Evolutionary conservation across 2,888 invertebrate genomes (phyloP).

Genomic region (Craniophora ligustri): DNA sequence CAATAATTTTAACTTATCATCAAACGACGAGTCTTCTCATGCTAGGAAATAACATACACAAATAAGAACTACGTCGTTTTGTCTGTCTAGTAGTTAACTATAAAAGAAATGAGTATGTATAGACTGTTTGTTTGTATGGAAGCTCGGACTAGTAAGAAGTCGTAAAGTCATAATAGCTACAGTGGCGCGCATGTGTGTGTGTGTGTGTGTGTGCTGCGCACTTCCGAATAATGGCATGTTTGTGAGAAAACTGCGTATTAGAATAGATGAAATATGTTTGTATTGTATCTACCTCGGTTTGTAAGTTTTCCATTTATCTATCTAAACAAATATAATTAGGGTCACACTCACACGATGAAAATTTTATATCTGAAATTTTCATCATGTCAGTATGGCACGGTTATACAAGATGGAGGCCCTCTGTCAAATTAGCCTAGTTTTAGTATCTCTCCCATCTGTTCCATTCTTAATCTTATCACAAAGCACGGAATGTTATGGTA

Average conservation of each 20-base stretch:
- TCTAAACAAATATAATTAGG: slow-evolving; percentile 7
- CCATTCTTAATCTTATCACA: slow-evolving; percentile 37
- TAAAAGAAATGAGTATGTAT: neutral
- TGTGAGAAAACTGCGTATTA: slow-evolving; percentile 51
- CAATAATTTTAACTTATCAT: too few relatives aligned
- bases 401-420: slow-evolving; percentile 32
- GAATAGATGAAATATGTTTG: slow-evolving; percentile 37
- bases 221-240: slow-evolving; percentile 47
- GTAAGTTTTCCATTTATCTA: slow-evolving; percentile 39
- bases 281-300: slow-evolving; percentile 25
- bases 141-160: slow-evolving; percentile 39
- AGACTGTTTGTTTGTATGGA: slow-evolving; percentile 28
- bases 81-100: neutral
- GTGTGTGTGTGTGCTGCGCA: slow-evolving; percentile 24
- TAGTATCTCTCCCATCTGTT: slow-evolving; percentile 34
- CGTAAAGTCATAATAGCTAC: slow-evolving; percentile 38
- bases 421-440: slow-evolving; percentile 44
- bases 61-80: neutral
- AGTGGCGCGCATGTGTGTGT: slow-evolving; percentile 13
- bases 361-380: slow-evolving; percentile 8
- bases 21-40: too few relatives aligned
- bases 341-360: neutral
- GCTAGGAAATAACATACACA: too few relatives aligned
- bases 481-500: slow-evolving; percentile 25
- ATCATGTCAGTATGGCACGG: slow-evolving; percentile 20